phyloP scores from a whole-genome alignment of 1,140 invertebrate genomes.

The Drosophila truncata region DNA sequence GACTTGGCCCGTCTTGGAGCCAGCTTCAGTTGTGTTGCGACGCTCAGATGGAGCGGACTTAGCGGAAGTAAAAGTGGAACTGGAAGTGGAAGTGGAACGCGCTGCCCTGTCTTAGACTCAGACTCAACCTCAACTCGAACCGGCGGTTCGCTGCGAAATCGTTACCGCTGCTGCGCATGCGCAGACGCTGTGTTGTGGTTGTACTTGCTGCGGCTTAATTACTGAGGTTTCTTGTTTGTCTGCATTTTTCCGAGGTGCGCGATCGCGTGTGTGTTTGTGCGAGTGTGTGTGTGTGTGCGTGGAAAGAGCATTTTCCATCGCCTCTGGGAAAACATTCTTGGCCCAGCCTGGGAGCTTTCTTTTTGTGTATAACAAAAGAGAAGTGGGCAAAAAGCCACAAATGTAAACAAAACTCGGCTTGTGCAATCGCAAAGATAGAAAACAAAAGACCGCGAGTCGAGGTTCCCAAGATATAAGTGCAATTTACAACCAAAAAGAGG shows the following conservation, averaged over 20 bases:
- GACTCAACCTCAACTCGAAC: slow-evolving; percentile 22
- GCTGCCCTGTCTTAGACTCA: neutral
- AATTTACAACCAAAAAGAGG: slow-evolving; percentile 49
- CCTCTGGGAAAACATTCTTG: slow-evolving; percentile 78
- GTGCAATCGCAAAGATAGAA: slow-evolving; percentile 52
- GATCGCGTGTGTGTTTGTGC: slow-evolving; percentile 11
- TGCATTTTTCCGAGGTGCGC: slow-evolving; percentile 65
- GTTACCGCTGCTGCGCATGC: slow-evolving; percentile 61
- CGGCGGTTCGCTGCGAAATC: slow-evolving; percentile 41
- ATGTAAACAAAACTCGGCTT: slow-evolving; percentile 64
- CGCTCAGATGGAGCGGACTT: slow-evolving; percentile 70
- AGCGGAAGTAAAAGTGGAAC: slow-evolving; percentile 18
- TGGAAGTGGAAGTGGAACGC: slow-evolving; percentile 24
- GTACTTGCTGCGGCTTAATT: slow-evolving; percentile 72
- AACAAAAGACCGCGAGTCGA: slow-evolving; percentile 48
- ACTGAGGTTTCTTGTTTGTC: slow-evolving; percentile 79
- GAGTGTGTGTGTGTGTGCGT: slow-evolving; percentile 16
- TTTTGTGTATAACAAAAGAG: slow-evolving; percentile 66
- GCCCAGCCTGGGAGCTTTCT: slow-evolving; percentile 64
- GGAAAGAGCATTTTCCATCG: slow-evolving; percentile 45
- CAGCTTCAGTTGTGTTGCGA: slow-evolving; percentile 74
- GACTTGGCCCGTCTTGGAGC: slow-evolving; percentile 17
- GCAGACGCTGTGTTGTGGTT: slow-evolving; percentile 38
- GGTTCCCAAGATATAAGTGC: slow-evolving; percentile 58
- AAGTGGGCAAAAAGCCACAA: slow-evolving; percentile 58